A percentile compares a stretch with the other conserved stretches of the same genome.
phyloP scores from a whole-genome alignment of 30 jellyfish, hydroid and myxozoan species.

The Rhopilema esculentum region DNA sequence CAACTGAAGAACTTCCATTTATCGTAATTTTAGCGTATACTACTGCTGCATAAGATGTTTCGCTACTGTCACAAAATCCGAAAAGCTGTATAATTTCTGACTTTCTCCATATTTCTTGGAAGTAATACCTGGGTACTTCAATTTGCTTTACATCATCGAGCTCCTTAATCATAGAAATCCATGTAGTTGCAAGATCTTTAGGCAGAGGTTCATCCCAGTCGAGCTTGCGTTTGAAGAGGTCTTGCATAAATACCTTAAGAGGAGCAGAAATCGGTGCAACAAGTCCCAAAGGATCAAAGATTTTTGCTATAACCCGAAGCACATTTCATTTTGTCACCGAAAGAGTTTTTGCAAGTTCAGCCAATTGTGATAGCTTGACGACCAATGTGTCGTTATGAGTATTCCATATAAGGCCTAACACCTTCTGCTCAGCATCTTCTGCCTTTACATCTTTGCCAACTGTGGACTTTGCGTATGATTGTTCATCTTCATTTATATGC shows the following conservation, averaged over 20 bases:
- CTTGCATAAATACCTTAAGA: neutral
- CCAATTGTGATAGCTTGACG: neutral
- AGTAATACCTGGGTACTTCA: slow-evolving; percentile 12
- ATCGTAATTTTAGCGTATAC: slow-evolving; percentile 29
- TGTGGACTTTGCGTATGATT: slow-evolving; percentile 2
- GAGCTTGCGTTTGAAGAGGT: neutral
- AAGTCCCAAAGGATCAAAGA: slow-evolving; percentile 30
- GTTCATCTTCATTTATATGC: neutral
- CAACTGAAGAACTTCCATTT: slow-evolving; percentile 4
- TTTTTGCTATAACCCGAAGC: neutral
- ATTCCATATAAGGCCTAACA: slow-evolving; percentile 8
- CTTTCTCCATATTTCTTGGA: neutral
- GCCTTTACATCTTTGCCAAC: neutral
- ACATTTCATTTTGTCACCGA: slow-evolving; percentile 2
- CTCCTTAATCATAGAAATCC: neutral
- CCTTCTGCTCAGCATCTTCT: neutral
- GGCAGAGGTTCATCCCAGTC: slow-evolving; percentile 21
- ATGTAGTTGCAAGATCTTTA: neutral
- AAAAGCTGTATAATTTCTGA: neutral
- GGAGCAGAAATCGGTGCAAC: slow-evolving; percentile 1
- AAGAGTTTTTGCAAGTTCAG: neutral
- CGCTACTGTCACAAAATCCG: slow-evolving; percentile 32
- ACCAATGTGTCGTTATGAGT: neutral
- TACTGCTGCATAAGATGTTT: slow-evolving; percentile 15
- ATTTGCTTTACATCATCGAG: neutral